Base-by-base conservation (phyloP, 2,797 vertebrate species). In the Eurystomus glaucurus region DNA sequence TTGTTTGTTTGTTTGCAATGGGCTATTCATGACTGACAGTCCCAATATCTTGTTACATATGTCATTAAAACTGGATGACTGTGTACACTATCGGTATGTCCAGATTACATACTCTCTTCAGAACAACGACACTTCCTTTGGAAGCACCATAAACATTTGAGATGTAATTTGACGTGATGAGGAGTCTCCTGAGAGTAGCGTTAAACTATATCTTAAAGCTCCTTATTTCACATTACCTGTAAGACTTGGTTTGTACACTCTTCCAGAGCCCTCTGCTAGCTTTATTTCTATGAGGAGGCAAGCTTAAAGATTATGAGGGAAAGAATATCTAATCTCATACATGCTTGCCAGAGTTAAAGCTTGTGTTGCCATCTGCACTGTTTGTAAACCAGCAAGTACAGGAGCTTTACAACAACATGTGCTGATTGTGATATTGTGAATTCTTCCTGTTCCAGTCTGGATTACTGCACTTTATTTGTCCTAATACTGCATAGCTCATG, bases 341-440 rank as follows among this genome's bases (percentile, higher is more conserved):
- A 23, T 19, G 16, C 25, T 97, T 93, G 4, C 31, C 41, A 61
- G 60, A 90, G n/a, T 66, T 69, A 87, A 75, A 96, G 65, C 43
- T 70, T 72, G 12, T 21, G 12, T 11, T 84, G 28, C 52, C 43
- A 35, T 70, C 71, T 80, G 72, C 17, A 51, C 5, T 68, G 11
- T 93, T 87, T 80, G 33, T 84, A 93, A 96, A 76, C 31, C 31
- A 92, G 37, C 46, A 93, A 85, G 92, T 35, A 46, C 26, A 76
- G 22, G 29, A 16, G n/a, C 22, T 88, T 66, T 57, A 20, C 33
- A 35, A 23, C n/a, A 45, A 20, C 3, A 7, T 50, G 8, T 69
- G 14, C 48, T 39, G 46, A 35, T 62, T 79, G 21, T 58, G 58
- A 66, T 46, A 29, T 57, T 54, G 25, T 10, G 2, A 91, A 62